These are phyloP conservation scores for Scolopax bukidnonensis DNA, from an alignment of 2,797 vertebrate genomes.

Conservation along the genomic window DNA sequence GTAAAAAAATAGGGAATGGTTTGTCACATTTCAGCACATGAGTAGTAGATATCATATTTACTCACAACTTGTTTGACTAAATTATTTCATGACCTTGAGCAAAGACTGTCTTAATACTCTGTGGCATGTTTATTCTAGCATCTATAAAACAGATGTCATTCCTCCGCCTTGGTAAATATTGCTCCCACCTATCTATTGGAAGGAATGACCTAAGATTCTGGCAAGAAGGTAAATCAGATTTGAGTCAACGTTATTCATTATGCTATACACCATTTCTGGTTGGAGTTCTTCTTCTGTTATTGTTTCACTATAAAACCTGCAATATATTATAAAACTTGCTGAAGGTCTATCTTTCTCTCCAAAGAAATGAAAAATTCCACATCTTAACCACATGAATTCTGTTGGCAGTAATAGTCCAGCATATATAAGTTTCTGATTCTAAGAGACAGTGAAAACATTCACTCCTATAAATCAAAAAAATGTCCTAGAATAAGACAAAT, in stretches of 20 bases:
- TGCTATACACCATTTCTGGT: neutral
- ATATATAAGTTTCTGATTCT: neutral
- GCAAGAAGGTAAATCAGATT: neutral
- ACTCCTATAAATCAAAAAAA: neutral
- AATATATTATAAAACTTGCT: neutral
- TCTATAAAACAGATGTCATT: conserved; percentile 40
- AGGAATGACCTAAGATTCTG: neutral
- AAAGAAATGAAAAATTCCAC: neutral
- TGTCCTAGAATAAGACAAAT: neutral
- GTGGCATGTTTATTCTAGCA: conserved; percentile 29
- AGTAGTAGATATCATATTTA: conserved; percentile 28
- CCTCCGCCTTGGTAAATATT: neutral
- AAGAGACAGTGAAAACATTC: neutral
- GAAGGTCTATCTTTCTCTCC: neutral
- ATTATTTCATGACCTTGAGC: conserved; percentile 46
- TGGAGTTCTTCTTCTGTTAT: neutral
- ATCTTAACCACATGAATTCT: neutral
- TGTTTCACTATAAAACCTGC: neutral
- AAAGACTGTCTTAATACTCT: conserved; percentile 39
- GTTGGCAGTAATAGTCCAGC: neutral
- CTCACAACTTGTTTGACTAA: conserved; percentile 42
- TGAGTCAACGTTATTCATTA: neutral
- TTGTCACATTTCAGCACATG: conserved; percentile 44
- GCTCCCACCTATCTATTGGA: neutral
- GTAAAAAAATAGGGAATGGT: conserved; percentile 13